These are phyloP conservation scores for Drosophila prosaltans DNA, from an alignment of 1,140 invertebrate genomes.

Conservation along the genomic window DNA sequence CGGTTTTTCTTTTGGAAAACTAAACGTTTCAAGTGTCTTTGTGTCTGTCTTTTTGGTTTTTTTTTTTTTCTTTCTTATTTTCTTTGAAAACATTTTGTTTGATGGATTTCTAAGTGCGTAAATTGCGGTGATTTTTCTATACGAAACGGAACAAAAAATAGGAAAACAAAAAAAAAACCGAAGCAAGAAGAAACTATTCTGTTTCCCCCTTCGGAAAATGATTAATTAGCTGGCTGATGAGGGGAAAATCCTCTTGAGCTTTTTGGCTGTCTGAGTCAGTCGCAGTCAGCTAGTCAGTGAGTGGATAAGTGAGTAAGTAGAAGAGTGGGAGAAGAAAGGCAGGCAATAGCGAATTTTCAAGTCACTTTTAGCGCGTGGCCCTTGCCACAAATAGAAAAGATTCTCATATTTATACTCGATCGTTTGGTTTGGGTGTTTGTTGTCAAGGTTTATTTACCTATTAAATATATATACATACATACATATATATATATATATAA, in stretches of 20 bases:
- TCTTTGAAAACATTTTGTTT: conserved; percentile 56
- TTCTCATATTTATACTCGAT: neutral
- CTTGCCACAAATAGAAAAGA: conserved; percentile 42
- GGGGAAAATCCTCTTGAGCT: conserved; percentile 66
- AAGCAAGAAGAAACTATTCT: conserved; percentile 40
- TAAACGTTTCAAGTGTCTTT: conserved; percentile 56
- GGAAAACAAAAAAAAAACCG: neutral
- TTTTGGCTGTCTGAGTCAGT: conserved; percentile 65
- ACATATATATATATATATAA: conserved; percentile 32
- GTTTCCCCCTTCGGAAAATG: conserved; percentile 45
- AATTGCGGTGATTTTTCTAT: conserved; percentile 57
- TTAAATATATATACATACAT: conserved; percentile 2
- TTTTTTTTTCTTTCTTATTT: conserved; percentile 16
- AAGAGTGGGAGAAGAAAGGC: neutral
- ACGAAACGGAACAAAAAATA: neutral
- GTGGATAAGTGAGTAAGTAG: conserved; percentile 16
- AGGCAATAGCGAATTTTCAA: neutral
- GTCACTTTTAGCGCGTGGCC: conserved; percentile 38
- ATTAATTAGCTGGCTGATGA: conserved; percentile 62
- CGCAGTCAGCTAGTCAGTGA: conserved; percentile 52
- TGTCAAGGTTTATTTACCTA: conserved; percentile 61
- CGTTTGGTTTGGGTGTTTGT: neutral
- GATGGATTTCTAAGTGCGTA: conserved; percentile 79
- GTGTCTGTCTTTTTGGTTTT: conserved; percentile 48
- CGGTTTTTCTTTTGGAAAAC: neutral